Evolutionary conservation across 2,797 vertebrate genomes (phyloP), one percentile per base, ranked within the genome.

Genomic region (Epinephelus coioides): DNA sequence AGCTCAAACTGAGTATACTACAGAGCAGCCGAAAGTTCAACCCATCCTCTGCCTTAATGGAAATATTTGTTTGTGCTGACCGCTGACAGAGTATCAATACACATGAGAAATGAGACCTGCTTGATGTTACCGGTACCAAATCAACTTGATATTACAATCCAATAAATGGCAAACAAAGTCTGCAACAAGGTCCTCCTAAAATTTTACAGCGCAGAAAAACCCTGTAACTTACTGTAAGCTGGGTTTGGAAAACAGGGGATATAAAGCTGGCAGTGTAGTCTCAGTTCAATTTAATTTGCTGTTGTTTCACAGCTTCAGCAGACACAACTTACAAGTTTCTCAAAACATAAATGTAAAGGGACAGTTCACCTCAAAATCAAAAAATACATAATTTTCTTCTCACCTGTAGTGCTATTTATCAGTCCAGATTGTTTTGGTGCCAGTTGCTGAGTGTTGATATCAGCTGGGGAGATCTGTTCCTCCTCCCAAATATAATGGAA

Each of bases 81-180:
- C 1, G 6, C 61, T 62, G 69, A 82, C 54, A 63, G 30, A 60
- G 30, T 82, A 61, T 76, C 51, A 66, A 62, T 63, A 50, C 57
- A 65, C 44, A 62, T 54, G 77, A 85, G 62, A 47, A 72, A 83
- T 68, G 61, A 68, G 67, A 46, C 13, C n/a, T 54, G 69, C 59
- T 74, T 73, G 38, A 21, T 71, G 44, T 74, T 64, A 67, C 69
- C 23, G 74, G 49, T 49, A 51, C 51, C 57, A 68, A 65, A 75
- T 80, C 80, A 81, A 69, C 84, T 75, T 50, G 56, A 53, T 67
- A 56, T 67, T 79, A 73, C 56, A 68, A 74, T 64, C 30, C 44
- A 72, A 38, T 79, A 61, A 83, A 83, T 30, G 34, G 57, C 25
- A 56, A 74, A 80, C 57, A 27, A n/a, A 18, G 47, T 54, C 44